Conservation (phyloP, 2,888 invertebrate genomes). For the Marronus borbonicus region DNA sequence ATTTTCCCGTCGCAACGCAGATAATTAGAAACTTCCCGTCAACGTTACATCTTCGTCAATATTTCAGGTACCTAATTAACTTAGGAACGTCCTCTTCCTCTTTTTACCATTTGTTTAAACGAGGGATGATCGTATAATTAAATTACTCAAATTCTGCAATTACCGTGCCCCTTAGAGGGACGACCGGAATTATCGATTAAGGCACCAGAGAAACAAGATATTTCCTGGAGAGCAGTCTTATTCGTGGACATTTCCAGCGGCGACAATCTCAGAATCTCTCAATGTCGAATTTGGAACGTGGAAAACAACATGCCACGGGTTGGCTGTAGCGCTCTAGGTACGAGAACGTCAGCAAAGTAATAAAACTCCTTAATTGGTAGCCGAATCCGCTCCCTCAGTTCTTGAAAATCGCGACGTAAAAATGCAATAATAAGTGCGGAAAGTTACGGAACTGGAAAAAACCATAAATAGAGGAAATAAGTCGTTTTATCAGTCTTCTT, state of each 20-base stretch:
- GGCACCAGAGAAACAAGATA: not conserved
- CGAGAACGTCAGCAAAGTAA: slow-evolving; percentile 4
- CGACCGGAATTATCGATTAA: not conserved
- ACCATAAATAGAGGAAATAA: slow-evolving; percentile 10
- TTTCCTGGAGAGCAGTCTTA: not conserved
- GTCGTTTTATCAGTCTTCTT: not conserved
- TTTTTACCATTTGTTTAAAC: slow-evolving; percentile 15
- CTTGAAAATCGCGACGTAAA: slow-evolving; percentile 20
- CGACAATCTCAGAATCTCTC: not conserved
- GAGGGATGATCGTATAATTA: slow-evolving; percentile 19
- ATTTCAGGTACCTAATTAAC: slow-evolving; percentile 19
- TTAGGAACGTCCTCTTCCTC: not conserved
- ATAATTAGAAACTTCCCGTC: slow-evolving; percentile 1
- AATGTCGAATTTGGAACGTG: not conserved
- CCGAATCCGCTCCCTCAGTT: slow-evolving; percentile 9
- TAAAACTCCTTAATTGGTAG: slow-evolving; percentile 30
- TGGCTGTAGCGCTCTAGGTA: not conserved
- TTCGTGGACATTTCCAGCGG: not conserved
- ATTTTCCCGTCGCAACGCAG: not conserved
- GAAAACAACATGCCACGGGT: not conserved
- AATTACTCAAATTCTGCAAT: slow-evolving; percentile 23
- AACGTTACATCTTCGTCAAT: not conserved
- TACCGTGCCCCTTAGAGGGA: not conserved
- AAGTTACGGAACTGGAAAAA: not conserved
- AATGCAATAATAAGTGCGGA: not conserved